These are phyloP conservation scores for Colistium nudipinnis DNA, from an alignment of 2,113 vertebrate species.

Conservation along the genomic window DNA sequence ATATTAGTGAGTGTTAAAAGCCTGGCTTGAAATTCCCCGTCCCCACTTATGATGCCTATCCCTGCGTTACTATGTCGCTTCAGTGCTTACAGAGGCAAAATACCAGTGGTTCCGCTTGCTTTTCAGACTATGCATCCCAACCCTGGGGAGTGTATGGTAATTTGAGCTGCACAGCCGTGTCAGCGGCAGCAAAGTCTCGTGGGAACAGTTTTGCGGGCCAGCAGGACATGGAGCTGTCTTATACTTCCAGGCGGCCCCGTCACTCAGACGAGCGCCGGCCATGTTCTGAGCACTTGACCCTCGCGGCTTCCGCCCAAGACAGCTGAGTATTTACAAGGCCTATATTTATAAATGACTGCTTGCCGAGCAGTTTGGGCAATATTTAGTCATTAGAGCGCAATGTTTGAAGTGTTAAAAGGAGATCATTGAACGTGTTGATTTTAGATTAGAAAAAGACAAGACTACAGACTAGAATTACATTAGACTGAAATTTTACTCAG, in stretches of 20 bases:
- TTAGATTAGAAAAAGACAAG: not conserved
- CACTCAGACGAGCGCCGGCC: conserved; percentile 73
- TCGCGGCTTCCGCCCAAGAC: conserved; percentile 65
- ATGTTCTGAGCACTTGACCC: conserved; percentile 58
- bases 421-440: no score
- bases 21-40: not conserved
- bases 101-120: conserved; percentile 24
- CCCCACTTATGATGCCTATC: conserved; percentile 3
- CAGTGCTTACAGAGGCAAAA: conserved; percentile 12
- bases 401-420: not conserved
- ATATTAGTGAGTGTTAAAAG: not conserved
- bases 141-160: conserved; percentile 19
- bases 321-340: conserved; percentile 85
- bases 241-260: conserved; percentile 74
- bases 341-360: conserved; percentile 70
- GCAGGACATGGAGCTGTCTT: conserved; percentile 30
- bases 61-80: conserved; percentile 7
- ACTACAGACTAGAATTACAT: not conserved
- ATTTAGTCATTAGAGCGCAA: not conserved
- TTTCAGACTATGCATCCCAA: conserved; percentile 14
- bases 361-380: conserved; percentile 33
- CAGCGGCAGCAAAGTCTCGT: conserved; percentile 4
- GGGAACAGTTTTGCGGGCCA: conserved; percentile 36
- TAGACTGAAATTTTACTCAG: not conserved
- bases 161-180: not conserved